Conservation (phyloP, 1,140 invertebrate genomes). For the Lineus longissimus region DNA sequence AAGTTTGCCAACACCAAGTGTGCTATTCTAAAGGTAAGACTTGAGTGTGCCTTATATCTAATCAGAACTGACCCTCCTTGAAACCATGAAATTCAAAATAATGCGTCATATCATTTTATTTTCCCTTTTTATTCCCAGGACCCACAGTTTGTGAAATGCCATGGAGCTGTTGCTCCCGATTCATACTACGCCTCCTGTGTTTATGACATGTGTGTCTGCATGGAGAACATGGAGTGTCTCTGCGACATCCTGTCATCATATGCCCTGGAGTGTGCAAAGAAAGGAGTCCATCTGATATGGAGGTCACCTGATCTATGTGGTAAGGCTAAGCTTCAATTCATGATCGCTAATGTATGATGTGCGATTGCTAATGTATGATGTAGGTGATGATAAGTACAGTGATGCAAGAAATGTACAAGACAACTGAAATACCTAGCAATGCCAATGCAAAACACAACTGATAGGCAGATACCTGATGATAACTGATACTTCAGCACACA, state of each 20-base stretch:
- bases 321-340: slow-evolving; percentile 22
- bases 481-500: not conserved
- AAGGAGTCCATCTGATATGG: slow-evolving; percentile 58
- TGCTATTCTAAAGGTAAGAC: slow-evolving; percentile 41
- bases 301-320: slow-evolving; percentile 38
- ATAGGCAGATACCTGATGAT: not conserved
- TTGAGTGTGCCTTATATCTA: not conserved
- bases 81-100: no score
- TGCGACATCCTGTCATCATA: slow-evolving; percentile 87
- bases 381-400: not conserved
- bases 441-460: not conserved
- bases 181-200: slow-evolving; percentile 65
- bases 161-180: slow-evolving; percentile 36
- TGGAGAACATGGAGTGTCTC: slow-evolving; percentile 69
- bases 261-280: slow-evolving; percentile 76
- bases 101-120: no score
- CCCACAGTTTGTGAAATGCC: slow-evolving; percentile 37
- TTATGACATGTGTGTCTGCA: slow-evolving; percentile 86
- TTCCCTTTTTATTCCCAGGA: no score
- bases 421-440: no score
- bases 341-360: no score
- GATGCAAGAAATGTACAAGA: not conserved
- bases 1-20: slow-evolving; percentile 38
- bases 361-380: no score
- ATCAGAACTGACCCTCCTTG: no score